phyloP scores from a whole-genome alignment of 2,113 vertebrate genomes.

The Brachirus orientalis region DNA sequence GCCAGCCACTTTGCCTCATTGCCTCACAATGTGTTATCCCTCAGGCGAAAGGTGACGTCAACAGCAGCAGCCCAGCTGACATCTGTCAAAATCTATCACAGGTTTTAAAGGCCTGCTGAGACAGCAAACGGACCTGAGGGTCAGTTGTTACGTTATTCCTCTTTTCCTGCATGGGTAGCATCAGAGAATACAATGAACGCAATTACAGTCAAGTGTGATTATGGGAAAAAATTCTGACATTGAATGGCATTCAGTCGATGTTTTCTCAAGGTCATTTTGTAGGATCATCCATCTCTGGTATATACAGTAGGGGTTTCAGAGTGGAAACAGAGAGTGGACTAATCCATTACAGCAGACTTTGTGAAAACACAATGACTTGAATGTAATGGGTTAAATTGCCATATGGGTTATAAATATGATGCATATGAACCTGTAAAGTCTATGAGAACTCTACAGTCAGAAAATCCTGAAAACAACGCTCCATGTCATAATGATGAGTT shows the following conservation, averaged over 20 bases:
- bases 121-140: slow-evolving; percentile 30
- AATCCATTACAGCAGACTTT: slow-evolving; percentile 47
- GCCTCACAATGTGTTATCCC: slow-evolving; percentile 51
- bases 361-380: too few relatives aligned
- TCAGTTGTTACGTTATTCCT: slow-evolving; percentile 18
- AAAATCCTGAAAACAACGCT: too few relatives aligned
- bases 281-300: neutral
- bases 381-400: slow-evolving; percentile 9
- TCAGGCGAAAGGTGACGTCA: slow-evolving; percentile 56
- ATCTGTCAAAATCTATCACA: slow-evolving; percentile 61
- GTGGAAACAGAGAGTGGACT: slow-evolving; percentile 23
- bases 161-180: slow-evolving; percentile 25
- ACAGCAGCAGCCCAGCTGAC: slow-evolving; percentile 51
- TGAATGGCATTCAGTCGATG: neutral
- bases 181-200: slow-evolving; percentile 10
- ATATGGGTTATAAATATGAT: too few relatives aligned
- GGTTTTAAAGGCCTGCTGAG: slow-evolving; percentile 48
- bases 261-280: slow-evolving; percentile 44
- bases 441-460: too few relatives aligned
- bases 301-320: slow-evolving; percentile 13
- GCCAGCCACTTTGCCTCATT: slow-evolving; percentile 16
- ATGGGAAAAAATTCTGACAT: neutral
- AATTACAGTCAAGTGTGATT: slow-evolving; percentile 36
- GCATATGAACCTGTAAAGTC: too few relatives aligned
- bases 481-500: too few relatives aligned